A percentile compares a stretch with the other conserved stretches of the same genome.
These are phyloP conservation scores for Ditylenchus weischeri DNA, from an alignment of 2,888 invertebrate genomes.

Conservation along the genomic window DNA sequence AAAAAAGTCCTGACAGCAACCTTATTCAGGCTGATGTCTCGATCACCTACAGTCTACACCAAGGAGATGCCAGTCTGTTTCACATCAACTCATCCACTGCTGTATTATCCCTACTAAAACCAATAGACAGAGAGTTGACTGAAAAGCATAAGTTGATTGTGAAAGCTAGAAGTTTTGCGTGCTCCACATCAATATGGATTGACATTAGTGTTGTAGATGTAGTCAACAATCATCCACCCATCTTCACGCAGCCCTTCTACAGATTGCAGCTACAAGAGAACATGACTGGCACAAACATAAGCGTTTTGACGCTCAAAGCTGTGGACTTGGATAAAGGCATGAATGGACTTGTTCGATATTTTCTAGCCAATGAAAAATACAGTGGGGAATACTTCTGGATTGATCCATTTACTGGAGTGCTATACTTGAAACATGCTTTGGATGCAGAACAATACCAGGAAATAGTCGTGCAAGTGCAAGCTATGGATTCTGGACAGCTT, in stretches of 20 bases:
- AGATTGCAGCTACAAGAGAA: background rate
- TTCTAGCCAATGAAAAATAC: background rate
- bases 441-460: background rate
- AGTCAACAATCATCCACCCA: background rate
- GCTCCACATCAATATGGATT: background rate
- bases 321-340: background rate
- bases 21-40: slow-evolving; percentile 14
- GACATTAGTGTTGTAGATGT: background rate
- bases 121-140: slow-evolving; percentile 3
- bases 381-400: slow-evolving; percentile 8
- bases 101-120: slow-evolving; percentile 2
- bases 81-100: slow-evolving; percentile 23
- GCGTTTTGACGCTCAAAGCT: background rate
- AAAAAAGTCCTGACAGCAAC: too few species aligned
- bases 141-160: background rate
- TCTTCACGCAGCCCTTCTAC: background rate
- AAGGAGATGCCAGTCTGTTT: slow-evolving; percentile 42
- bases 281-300: background rate
- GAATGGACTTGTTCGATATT: background rate
- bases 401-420: slow-evolving; percentile 8
- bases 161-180: background rate
- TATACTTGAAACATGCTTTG: slow-evolving; percentile 8
- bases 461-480: slow-evolving; percentile 14
- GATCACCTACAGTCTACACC: slow-evolving; percentile 40
- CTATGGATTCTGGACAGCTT: slow-evolving; percentile 12